These are phyloP conservation scores for Stylophora pistillata DNA, from an alignment of 64 coral and sea anemone species.

Conservation along the genomic window DNA sequence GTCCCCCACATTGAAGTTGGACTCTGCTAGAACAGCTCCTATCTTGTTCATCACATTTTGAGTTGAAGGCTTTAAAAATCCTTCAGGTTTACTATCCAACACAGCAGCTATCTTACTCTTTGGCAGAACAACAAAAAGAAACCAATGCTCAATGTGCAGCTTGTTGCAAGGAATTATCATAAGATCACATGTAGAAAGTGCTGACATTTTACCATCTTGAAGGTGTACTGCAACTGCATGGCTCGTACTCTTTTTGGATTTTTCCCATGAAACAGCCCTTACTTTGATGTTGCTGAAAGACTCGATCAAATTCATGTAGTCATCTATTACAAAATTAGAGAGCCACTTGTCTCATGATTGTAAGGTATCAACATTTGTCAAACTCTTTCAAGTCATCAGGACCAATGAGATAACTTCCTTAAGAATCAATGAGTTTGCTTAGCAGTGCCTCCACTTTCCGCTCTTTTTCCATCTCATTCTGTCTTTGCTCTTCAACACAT, in stretches of 20 bases:
- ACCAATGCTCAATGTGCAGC: slow-evolving; percentile 55
- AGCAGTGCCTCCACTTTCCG: slow-evolving; percentile 17
- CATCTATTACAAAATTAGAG: slow-evolving; percentile 72
- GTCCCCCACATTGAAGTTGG: slow-evolving; percentile 47
- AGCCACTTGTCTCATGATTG: slow-evolving; percentile 64
- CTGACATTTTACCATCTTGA: slow-evolving; percentile 45
- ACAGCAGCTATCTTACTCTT: slow-evolving; percentile 61
- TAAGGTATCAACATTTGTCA: neutral
- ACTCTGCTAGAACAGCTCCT: slow-evolving; percentile 41
- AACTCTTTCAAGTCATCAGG: no score
- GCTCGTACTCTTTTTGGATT: slow-evolving; percentile 53
- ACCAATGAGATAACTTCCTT: no score
- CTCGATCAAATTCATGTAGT: slow-evolving; percentile 67
- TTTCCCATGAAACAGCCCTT: slow-evolving; percentile 60
- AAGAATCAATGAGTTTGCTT: neutral
- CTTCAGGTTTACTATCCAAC: slow-evolving; percentile 63
- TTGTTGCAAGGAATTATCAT: slow-evolving; percentile 53
- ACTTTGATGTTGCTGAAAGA: slow-evolving; percentile 63
- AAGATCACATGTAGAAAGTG: slow-evolving; percentile 42
- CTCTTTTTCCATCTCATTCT: slow-evolving; percentile 74
- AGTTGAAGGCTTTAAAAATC: slow-evolving; percentile 61
- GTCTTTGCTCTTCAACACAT: slow-evolving; percentile 66
- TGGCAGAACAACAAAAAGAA: slow-evolving; percentile 63
- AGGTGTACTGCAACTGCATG: slow-evolving; percentile 42
- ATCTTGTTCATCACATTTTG: slow-evolving; percentile 67